phyloP scores from a whole-genome alignment of 1,140 invertebrate genomes.

The Zeugodacus cucurbitae region DNA sequence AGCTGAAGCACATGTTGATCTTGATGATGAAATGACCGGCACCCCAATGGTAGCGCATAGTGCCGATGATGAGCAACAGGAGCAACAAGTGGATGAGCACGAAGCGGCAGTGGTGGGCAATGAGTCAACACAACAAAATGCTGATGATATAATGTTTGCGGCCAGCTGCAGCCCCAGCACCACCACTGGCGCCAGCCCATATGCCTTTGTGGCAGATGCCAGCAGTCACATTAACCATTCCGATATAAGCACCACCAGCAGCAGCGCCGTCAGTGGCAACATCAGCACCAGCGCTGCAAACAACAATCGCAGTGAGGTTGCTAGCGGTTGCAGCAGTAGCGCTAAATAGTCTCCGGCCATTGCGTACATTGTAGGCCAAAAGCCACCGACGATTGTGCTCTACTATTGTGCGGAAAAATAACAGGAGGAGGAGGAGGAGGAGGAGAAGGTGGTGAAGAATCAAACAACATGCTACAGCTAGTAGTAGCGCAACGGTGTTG shows the following conservation, averaged over 20 bases:
- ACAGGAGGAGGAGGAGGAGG: not conserved
- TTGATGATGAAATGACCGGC: constrained; percentile 4
- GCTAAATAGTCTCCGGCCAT: constrained; percentile 16
- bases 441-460: not conserved
- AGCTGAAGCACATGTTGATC: not conserved
- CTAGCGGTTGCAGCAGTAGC: constrained; percentile 12
- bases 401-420: constrained; percentile 3
- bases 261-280: not conserved
- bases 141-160: not conserved
- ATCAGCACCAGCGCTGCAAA: not conserved
- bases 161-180: constrained; percentile 6
- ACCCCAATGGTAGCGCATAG: not conserved
- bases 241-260: constrained; percentile 13
- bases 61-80: constrained; percentile 36
- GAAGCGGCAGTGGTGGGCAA: constrained; percentile 50
- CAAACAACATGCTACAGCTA: not conserved
- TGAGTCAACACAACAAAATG: not conserved
- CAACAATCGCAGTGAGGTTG: not conserved
- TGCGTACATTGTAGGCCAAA: not conserved
- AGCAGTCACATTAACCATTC: not conserved
- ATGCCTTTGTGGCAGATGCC: not conserved
- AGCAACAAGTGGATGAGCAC: constrained; percentile 52
- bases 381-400: constrained; percentile 6
- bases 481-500: not conserved
- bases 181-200: not conserved